Percentiles rank a stretch among this genome's conserved stretches.
phyloP scores from a whole-genome alignment of 2,797 vertebrate species.

The Lycodopsis pacificus region DNA sequence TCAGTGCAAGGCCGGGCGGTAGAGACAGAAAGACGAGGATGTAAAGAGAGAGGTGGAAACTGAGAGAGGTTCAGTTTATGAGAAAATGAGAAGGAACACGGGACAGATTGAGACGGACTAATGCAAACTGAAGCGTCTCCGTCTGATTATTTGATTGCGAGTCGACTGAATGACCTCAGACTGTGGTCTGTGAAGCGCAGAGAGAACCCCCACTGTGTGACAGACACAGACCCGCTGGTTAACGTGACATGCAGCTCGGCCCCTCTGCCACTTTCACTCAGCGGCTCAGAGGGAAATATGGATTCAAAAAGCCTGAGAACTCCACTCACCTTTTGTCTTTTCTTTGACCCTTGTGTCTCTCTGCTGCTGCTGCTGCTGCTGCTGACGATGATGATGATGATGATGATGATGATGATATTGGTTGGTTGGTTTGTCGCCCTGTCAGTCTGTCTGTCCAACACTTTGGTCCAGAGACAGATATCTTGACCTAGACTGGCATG shows the following conservation, averaged over 20 bases:
- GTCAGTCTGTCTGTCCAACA: neutral
- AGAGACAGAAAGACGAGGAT: neutral
- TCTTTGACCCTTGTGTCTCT: conserved; percentile 7
- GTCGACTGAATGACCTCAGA: conserved; percentile 12
- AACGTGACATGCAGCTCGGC: conserved; percentile 17
- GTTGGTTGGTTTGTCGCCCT: conserved; percentile 1
- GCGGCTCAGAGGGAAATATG: conserved; percentile 24
- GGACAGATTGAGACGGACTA: neutral
- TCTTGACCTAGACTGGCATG: neutral
- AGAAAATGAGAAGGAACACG: neutral
- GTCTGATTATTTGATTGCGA: conserved; percentile 6
- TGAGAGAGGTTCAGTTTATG: neutral
- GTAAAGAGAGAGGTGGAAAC: neutral
- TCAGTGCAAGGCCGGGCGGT: neutral
- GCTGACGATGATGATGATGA: neutral
- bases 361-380: conserved; percentile 1
- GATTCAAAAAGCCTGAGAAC: conserved; percentile 24
- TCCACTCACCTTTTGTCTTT: conserved; percentile 23
- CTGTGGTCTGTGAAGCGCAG: conserved; percentile 39
- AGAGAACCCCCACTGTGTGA: conserved; percentile 37
- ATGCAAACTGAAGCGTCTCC: neutral
- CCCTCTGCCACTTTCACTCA: conserved; percentile 7
- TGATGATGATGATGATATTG: neutral
- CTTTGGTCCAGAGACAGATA: neutral
- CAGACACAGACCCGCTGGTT: conserved; percentile 25